Evolutionary conservation across 2,888 invertebrate species (phyloP).

Genomic region (Spisula subtruncata): DNA sequence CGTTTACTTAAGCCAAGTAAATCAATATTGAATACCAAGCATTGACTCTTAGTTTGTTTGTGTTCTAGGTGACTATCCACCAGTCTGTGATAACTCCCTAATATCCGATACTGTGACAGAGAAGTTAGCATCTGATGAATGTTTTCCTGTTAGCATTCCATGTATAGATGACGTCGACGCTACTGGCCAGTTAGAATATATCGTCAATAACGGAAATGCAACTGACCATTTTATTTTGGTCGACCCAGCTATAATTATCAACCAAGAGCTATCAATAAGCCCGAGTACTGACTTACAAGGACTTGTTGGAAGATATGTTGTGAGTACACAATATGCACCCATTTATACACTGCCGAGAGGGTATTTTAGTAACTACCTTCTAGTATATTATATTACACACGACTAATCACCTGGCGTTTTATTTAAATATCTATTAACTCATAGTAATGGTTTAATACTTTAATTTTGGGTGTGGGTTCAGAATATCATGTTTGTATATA

Average conservation of each 20-base stretch:
- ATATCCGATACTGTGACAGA: not conserved
- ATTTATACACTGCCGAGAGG: too few species aligned
- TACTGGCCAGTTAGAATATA: not conserved
- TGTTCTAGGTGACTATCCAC: constrained; percentile 25
- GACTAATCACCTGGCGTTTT: too few species aligned
- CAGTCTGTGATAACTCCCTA: not conserved
- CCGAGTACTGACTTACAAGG: not conserved
- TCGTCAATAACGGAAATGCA: constrained; percentile 17
- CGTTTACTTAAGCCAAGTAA: too few species aligned
- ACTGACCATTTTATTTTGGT: not conserved
- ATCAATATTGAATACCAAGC: too few species aligned
- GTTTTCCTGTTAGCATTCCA: not conserved
- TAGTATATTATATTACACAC: too few species aligned
- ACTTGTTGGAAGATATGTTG: constrained; percentile 22
- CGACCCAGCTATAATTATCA: not conserved
- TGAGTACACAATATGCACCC: constrained; percentile 9
- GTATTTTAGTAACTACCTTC: too few species aligned
- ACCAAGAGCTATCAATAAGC: constrained; percentile 1
- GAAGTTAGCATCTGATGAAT: not conserved
- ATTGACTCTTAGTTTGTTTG: too few species aligned
- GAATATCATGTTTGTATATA: too few species aligned
- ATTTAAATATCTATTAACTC: too few species aligned
- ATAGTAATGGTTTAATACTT: too few species aligned
- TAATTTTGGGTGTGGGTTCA: too few species aligned
- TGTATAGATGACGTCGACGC: constrained; percentile 24